phyloP scores from a whole-genome alignment of 1,140 invertebrate genomes.

The Drosophila guanche region DNA sequence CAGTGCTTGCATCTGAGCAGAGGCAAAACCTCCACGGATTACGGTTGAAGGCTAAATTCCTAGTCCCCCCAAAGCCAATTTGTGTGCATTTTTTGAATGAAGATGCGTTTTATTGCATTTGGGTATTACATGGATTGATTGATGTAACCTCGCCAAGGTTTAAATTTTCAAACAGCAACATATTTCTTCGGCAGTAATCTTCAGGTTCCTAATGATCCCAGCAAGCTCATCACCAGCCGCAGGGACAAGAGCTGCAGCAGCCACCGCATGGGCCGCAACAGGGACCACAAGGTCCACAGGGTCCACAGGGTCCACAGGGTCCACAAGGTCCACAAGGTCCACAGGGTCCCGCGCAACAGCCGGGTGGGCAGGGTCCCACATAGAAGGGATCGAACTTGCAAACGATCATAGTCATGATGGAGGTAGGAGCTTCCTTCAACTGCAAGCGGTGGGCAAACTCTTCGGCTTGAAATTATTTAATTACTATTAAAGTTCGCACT shows the following conservation, averaged over 20 bases:
- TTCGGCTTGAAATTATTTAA: background rate
- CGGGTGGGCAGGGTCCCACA: slow-evolving; percentile 47
- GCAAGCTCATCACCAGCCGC: slow-evolving; percentile 18
- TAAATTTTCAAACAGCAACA: slow-evolving; percentile 14
- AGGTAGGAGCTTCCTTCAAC: background rate
- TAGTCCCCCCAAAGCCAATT: slow-evolving; percentile 6
- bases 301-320: slow-evolving; percentile 1
- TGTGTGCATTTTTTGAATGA: background rate
- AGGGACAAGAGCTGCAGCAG: slow-evolving; percentile 34
- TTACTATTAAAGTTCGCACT: background rate
- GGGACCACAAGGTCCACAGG: slow-evolving; percentile 20
- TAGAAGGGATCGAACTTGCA: slow-evolving; percentile 53
- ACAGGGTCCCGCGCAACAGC: slow-evolving; percentile 32
- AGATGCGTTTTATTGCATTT: slow-evolving; percentile 4
- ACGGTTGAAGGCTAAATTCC: slow-evolving; percentile 10
- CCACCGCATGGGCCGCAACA: slow-evolving; percentile 17
- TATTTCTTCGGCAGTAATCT: slow-evolving; percentile 24
- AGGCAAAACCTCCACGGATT: slow-evolving; percentile 1
- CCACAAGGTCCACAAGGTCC: slow-evolving; percentile 33
- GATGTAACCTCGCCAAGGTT: slow-evolving; percentile 20
- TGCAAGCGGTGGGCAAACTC: background rate
- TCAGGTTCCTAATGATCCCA: background rate
- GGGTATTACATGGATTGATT: background rate
- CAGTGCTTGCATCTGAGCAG: slow-evolving; percentile 9
- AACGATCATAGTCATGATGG: slow-evolving; percentile 31